phyloP scores from a whole-genome alignment of 2,797 vertebrate species.

The Lagorchestes hirsutus region DNA sequence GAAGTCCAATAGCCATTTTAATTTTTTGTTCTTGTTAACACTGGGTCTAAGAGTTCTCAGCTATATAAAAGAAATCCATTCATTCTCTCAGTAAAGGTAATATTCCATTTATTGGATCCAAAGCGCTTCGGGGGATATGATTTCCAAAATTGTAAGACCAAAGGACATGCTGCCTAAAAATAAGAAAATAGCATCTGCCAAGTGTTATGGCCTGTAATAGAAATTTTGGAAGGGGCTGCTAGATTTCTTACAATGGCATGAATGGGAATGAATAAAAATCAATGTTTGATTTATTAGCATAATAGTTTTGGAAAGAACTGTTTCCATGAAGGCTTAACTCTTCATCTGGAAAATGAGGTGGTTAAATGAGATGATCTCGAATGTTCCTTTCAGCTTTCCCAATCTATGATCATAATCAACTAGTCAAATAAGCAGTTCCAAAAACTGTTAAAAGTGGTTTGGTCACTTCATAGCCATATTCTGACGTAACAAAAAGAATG shows the following conservation, averaged over 20 bases:
- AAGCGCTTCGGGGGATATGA: constrained; percentile 28
- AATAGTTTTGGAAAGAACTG: constrained; percentile 25
- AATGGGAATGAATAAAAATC: constrained; percentile 32
- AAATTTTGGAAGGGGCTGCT: constrained; percentile 18
- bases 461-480: neutral
- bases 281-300: constrained; percentile 14
- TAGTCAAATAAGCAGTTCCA: constrained; percentile 33
- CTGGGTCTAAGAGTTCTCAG: neutral
- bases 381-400: constrained; percentile 11
- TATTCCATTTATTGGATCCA: constrained; percentile 13
- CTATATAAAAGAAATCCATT: constrained; percentile 20
- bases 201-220: neutral
- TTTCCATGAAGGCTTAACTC: neutral
- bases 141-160: neutral
- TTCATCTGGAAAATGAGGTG: constrained; percentile 12
- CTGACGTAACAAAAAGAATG: neutral
- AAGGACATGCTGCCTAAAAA: constrained; percentile 13
- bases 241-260: constrained; percentile 53
- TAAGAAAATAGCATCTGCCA: constrained; percentile 40
- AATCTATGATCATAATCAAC: constrained; percentile 16
- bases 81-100: constrained; percentile 22
- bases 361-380: constrained; percentile 8
- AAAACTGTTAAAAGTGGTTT: neutral
- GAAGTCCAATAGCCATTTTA: too few relatives aligned
- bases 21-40: neutral